Percentiles rank a stretch among this genome's conserved stretches.
These are phyloP conservation scores for Ctenodactylus gundi DNA, from an alignment of 2,113 vertebrate species.

Conservation along the genomic window DNA sequence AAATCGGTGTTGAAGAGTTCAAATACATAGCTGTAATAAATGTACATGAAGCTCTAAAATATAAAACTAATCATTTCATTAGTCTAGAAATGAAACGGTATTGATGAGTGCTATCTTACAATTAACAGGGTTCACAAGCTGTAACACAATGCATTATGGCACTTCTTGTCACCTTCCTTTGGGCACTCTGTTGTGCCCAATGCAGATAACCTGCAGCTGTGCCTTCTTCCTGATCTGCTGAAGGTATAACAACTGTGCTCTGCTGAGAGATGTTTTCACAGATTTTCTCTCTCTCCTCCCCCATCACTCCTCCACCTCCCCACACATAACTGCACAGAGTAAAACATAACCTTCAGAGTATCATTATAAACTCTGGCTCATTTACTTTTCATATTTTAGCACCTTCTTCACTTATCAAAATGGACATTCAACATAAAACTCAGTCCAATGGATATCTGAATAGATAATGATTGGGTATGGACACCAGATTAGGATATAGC, in stretches of 20 bases:
- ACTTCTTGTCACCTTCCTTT: conserved; percentile 60
- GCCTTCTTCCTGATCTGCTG: conserved; percentile 11
- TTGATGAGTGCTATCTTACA: conserved; percentile 63
- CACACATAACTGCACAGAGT: conserved; percentile 4
- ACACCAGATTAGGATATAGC: background rate
- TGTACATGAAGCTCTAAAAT: background rate
- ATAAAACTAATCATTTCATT: conserved; percentile 66
- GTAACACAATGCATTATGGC: conserved; percentile 47
- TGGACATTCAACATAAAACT: background rate
- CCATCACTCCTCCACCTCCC: background rate
- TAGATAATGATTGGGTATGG: background rate
- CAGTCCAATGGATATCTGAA: background rate
- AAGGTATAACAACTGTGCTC: background rate
- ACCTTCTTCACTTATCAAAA: conserved; percentile 30
- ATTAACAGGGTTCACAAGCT: conserved; percentile 65
- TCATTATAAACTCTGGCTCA: conserved; percentile 22
- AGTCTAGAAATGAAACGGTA: conserved; percentile 52
- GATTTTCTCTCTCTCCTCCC: background rate
- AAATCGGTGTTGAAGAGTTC: background rate
- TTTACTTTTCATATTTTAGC: conserved; percentile 28
- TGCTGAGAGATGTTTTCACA: conserved; percentile 14
- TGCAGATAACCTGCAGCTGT: conserved; percentile 5
- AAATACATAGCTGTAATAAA: conserved; percentile 25
- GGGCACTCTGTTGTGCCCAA: conserved; percentile 32
- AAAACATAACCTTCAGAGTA: conserved; percentile 36